phyloP scores from a whole-genome alignment of 35 echinoderm and acorn worm genomes.

The Lytechinus variegatus region DNA sequence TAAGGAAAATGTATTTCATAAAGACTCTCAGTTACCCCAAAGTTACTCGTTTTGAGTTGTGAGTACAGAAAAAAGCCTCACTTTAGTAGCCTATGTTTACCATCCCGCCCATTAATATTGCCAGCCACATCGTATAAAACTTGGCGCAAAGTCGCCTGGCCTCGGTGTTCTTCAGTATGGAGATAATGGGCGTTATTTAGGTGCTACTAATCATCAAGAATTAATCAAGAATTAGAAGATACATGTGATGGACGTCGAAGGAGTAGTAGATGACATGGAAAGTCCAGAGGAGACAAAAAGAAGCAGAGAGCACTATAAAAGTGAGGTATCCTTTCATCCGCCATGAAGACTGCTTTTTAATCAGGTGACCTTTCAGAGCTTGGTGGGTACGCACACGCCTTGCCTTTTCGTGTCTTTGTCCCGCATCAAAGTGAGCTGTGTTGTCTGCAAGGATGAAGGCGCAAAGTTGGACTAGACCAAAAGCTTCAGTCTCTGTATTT shows the following conservation, averaged over 20 bases:
- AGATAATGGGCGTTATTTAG: neutral
- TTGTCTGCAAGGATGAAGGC: neutral
- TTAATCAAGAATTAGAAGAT: neutral
- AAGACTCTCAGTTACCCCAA: no score
- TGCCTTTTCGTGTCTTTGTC: neutral
- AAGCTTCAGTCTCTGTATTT: no score
- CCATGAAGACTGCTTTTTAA: neutral
- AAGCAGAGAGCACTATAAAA: neutral
- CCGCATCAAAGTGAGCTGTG: neutral
- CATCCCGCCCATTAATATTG: neutral
- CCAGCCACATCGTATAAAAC: neutral
- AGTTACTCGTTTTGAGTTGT: no score
- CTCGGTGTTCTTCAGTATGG: neutral
- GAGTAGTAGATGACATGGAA: neutral
- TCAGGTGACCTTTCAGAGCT: neutral
- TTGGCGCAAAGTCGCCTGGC: neutral
- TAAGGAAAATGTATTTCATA: no score
- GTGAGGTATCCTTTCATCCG: neutral
- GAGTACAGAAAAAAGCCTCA: no score
- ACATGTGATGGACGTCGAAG: neutral
- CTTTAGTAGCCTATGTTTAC: neutral
- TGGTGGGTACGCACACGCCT: neutral
- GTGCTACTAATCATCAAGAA: neutral
- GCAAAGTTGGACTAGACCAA: no score
- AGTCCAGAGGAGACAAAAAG: neutral